These are phyloP conservation scores for Pristionchus maxplancki DNA, from an alignment of 2,888 invertebrate species.

Conservation along the genomic window DNA sequence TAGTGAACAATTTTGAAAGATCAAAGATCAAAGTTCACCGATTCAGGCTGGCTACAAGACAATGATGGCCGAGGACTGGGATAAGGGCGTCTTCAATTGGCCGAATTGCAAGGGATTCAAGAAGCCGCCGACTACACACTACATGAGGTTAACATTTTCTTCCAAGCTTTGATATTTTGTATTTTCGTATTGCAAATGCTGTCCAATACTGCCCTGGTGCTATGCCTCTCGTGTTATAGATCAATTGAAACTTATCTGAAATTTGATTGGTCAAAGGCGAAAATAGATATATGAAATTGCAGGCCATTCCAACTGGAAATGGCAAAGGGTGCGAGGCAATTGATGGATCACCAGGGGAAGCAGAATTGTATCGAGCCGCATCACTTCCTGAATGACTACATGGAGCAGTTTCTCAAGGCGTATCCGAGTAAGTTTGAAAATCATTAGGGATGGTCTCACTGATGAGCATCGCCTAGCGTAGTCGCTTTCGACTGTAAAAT, in stretches of 20 bases:
- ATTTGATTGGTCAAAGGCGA: too few species aligned
- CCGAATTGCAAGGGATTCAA: slow-evolving; percentile 50
- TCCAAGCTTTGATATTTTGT: too few species aligned
- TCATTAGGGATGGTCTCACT: too few species aligned
- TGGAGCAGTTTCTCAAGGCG: slow-evolving; percentile 43
- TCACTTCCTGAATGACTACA: slow-evolving; percentile 15
- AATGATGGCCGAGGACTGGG: slow-evolving; percentile 51
- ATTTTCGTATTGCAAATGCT: too few species aligned
- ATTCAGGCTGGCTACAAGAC: slow-evolving; percentile 47
- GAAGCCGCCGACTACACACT: slow-evolving; percentile 44
- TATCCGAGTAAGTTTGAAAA: slow-evolving; percentile 46
- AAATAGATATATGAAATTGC: neutral
- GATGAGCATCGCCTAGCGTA: too few species aligned
- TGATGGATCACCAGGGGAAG: neutral
- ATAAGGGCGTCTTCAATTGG: slow-evolving; percentile 50
- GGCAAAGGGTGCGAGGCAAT: neutral
- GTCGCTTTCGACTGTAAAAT: too few species aligned
- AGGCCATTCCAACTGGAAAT: slow-evolving; percentile 2
- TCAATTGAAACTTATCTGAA: too few species aligned
- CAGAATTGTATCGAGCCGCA: slow-evolving; percentile 37
- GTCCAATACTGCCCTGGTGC: too few species aligned
- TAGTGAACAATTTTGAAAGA: neutral
- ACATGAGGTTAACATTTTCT: too few species aligned
- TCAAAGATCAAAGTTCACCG: neutral
- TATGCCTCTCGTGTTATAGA: neutral